These are phyloP conservation scores for Gambelia wislizenii DNA, from an alignment of 2,797 vertebrate genomes.

Conservation along the genomic window DNA sequence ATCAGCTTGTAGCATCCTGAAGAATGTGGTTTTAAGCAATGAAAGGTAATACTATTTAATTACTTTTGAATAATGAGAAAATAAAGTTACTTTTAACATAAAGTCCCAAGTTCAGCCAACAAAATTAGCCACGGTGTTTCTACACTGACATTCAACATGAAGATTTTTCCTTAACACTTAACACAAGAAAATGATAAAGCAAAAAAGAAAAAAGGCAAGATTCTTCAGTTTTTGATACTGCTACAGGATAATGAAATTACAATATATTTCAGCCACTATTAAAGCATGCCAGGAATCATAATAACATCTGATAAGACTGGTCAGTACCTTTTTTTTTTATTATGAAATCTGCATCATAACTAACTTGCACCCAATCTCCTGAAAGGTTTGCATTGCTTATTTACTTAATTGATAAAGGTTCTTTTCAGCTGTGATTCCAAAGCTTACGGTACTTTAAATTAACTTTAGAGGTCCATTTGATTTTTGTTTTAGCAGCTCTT, in stretches of 20 bases:
- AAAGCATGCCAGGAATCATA: not conserved
- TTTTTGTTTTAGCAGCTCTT: not conserved
- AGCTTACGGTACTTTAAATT: slow-evolving; percentile 7
- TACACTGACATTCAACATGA: not conserved
- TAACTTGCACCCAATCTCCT: not conserved
- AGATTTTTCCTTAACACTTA: not conserved
- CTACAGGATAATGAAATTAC: not conserved
- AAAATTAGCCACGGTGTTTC: not conserved
- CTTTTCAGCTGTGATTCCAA: not conserved
- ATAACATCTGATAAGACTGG: not conserved
- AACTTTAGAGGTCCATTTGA: not conserved
- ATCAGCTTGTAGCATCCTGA: not conserved
- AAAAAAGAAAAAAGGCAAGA: no score
- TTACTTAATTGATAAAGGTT: not conserved
- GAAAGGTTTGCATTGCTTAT: not conserved
- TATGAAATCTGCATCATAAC: not conserved
- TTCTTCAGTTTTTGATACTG: not conserved
- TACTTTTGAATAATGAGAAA: not conserved
- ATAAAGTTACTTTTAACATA: not conserved
- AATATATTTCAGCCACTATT: not conserved
- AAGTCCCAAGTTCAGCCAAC: not conserved
- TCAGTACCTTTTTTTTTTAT: not conserved
- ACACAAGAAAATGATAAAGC: no score
- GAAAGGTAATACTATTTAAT: not conserved
- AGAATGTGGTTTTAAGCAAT: not conserved